These are phyloP conservation scores for Pantala flavescens DNA, from an alignment of 1,140 invertebrate species.

Conservation along the genomic window DNA sequence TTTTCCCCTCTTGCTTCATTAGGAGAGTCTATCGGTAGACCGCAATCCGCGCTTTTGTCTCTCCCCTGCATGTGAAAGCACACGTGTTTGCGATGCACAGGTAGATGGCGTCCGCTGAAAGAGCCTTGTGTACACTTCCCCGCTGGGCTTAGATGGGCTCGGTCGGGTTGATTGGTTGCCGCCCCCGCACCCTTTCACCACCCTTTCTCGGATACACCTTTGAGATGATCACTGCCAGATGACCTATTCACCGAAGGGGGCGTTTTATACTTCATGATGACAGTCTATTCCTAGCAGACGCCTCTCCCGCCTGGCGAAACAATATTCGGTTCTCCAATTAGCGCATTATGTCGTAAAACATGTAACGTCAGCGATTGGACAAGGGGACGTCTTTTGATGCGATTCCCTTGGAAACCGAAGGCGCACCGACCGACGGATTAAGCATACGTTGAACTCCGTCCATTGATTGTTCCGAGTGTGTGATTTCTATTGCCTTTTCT, in stretches of 20 bases:
- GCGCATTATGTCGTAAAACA: no score
- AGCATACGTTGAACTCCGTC: no score
- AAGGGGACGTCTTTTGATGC: no score
- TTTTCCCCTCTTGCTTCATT: background rate
- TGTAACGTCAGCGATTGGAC: no score
- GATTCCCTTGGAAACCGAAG: no score
- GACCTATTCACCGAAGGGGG: background rate
- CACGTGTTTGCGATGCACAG: background rate
- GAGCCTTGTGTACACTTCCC: background rate
- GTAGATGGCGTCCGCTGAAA: conserved; percentile 3
- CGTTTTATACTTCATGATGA: no score
- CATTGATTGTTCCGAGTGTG: no score
- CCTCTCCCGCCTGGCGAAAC: no score
- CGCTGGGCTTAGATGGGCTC: background rate
- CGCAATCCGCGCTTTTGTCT: background rate
- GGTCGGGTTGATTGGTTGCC: background rate
- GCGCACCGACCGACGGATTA: no score
- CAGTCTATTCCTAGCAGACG: no score
- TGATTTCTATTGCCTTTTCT: no score
- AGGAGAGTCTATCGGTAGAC: background rate
- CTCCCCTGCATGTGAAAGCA: background rate
- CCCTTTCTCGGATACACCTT: background rate
- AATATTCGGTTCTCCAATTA: no score
- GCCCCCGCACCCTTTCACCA: background rate
- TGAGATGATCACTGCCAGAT: background rate